Evolutionary conservation across 2,888 invertebrate species (phyloP), one percentile per base, ranked within the genome.

Genomic region (Volucella zonaria): DNA sequence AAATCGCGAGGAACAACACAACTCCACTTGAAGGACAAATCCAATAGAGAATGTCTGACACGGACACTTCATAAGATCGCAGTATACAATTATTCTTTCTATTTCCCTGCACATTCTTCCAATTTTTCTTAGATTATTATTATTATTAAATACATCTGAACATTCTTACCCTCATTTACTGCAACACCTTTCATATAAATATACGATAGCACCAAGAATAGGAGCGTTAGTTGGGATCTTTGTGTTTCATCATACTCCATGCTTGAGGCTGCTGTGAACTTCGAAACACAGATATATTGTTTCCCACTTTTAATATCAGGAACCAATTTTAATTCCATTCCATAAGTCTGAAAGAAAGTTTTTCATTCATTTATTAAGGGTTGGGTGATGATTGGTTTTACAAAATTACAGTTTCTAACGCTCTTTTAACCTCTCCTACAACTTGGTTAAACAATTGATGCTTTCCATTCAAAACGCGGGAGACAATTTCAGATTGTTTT

Each of bases 181-280:
- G 88, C 68, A 49, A 86, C 81, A 6, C 88, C 89, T 23, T 87
- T 87, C 89, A 89, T 89, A 61, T 88, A 88, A 15, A 89, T 87
- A 61, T 89, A 89, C 0, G 89, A 89, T 3, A 89, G 86, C 56
- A 89, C 86, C 10, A 89, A 66, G 67, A 89, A 89, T 2, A 89
- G 67, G n/a, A 89, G 74, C 3, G 88, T 88, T 59, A 88, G 73
- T 3, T 89, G 82, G 0, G 83, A 83, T 40, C 79, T 77, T 49
- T 89, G 89, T 6, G 80, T 66, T 15, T 75, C 67, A 18, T 88
- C 88, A 64, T 79, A 88, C 51, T 88, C 83, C 0, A 68, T 40
- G 3, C 79, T 38, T 1, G 89, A 87, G 9, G 86, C 80, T 1
- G 86, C 83, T 1, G 77, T 9, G 11, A 88, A 74, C 31, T 87